Base-by-base conservation (phyloP, 2,797 vertebrate genomes). In the Rousettus madagascariensis region DNA sequence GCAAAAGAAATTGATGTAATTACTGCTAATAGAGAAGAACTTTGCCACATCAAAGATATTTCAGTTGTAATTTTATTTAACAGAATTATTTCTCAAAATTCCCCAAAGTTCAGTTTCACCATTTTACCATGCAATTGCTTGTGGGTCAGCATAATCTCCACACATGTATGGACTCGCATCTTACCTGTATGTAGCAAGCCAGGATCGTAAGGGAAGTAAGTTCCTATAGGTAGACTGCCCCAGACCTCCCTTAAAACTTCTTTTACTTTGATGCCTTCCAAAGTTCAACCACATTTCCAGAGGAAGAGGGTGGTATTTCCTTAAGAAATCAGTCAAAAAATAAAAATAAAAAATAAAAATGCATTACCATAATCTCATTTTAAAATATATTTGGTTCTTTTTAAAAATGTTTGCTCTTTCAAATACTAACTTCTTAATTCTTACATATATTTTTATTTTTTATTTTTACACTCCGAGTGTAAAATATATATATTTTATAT, bases 51-150 rank as follows among this genome's bases (percentile, higher is more conserved):
- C 28, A 72, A 79, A 71, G 24, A 93, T 51, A 83, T 17, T 49
- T 86, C 79, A 19, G 4, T 85, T 75, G 91, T n/a, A 96, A 72
- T 92, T 80, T 46, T 9, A 66, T 65, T 71, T 77, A 17, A 19
- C 19, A 66, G 36, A 92, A 69, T 85, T 93, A 69, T 91, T 91
- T 96, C 74, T 86, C 68, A 93, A 85, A 65, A 90, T 74, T 95
- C 65, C 49, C 69, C 22, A 28, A 72, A 57, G n/a, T 78, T 87
- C 55, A 80, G 3, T 93, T 96, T 94, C 57, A 57, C 3, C 2
- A 74, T 93, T 96, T 94, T 51, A 57, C 3, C 2, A 74, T 83
- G 86, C 74, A 86, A 94, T 78, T 8, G 10, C 13, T 43, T 83
- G 30, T 83, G 20, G 2, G 24, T 63, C 77, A 78, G 38, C 80